phyloP scores from a whole-genome alignment of 1,140 invertebrate species.

The Cotesia glomerata region DNA sequence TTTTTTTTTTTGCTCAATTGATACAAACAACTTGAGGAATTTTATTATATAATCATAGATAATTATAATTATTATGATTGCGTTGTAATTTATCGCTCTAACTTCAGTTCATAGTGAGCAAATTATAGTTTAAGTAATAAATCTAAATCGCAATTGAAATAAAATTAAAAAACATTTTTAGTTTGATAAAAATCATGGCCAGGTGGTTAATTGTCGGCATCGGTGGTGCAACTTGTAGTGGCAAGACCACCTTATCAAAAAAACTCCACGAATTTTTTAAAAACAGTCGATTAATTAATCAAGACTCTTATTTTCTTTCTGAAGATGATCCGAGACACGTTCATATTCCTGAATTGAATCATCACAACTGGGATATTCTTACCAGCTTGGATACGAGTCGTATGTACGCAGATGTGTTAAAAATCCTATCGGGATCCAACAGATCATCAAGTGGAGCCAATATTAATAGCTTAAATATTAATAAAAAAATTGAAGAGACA shows the following conservation, averaged over 20 bases:
- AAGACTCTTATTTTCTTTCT: constrained; percentile 80
- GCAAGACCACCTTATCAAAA: constrained; percentile 77
- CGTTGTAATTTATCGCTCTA: too few relatives aligned
- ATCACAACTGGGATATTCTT: constrained; percentile 81
- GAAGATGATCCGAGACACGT: constrained; percentile 72
- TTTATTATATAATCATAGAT: too few relatives aligned
- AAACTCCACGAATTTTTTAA: constrained; percentile 64
- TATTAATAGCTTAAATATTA: neutral
- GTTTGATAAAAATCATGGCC: neutral
- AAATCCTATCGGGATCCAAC: constrained; percentile 35
- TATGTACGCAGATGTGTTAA: constrained; percentile 69
- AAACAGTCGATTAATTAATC: constrained; percentile 69
- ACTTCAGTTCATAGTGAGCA: too few relatives aligned
- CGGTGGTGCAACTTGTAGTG: constrained; percentile 79
- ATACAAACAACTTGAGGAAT: too few relatives aligned
- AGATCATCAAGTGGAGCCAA: neutral
- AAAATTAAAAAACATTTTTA: constrained; percentile 6
- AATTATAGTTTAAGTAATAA: too few relatives aligned
- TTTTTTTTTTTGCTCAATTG: neutral
- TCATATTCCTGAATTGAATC: constrained; percentile 70
- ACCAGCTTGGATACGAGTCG: constrained; percentile 76
- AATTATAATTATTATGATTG: too few relatives aligned
- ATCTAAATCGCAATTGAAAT: neutral
- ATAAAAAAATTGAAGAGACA: constrained; percentile 37
- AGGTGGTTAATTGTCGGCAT: constrained; percentile 76